Evolutionary conservation across 2,113 vertebrate species (phyloP).

Genomic region (Bombycilla garrulus): DNA sequence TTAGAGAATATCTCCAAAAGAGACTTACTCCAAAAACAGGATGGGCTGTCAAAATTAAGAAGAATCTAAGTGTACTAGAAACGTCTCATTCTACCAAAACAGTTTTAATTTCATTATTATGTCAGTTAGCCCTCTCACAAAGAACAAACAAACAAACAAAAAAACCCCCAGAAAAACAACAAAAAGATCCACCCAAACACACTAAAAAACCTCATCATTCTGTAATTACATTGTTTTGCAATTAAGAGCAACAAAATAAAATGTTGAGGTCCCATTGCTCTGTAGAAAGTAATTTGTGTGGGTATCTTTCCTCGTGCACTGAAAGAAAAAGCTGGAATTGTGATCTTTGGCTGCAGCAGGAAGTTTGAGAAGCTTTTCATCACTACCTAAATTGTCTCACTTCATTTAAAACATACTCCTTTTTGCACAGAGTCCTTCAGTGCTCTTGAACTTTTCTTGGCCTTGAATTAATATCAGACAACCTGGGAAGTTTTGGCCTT

Average conservation of each 20-base stretch:
- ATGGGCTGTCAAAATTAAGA: not conserved
- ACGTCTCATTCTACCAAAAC: not conserved
- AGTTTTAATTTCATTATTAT: not conserved
- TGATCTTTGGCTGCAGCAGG: not conserved
- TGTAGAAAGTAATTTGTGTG: not conserved
- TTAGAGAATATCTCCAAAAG: not conserved
- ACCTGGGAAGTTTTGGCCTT: not conserved
- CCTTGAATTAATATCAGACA: not conserved
- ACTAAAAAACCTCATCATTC: accelerated
- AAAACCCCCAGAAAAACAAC: not conserved
- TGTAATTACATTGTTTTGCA: not conserved
- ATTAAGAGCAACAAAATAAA: not conserved
- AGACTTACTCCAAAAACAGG: not conserved
- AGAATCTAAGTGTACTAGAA: not conserved
- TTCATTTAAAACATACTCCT: not conserved
- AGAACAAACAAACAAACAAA: not conserved
- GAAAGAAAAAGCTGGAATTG: not conserved
- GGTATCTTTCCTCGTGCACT: not conserved
- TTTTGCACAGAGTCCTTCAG: not conserved
- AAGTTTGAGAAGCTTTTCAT: not conserved
- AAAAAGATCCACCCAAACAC: not conserved
- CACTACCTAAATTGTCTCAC: not conserved
- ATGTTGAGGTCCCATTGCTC: not conserved
- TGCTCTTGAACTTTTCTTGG: not conserved
- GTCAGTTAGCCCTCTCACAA: not conserved